Conservation (phyloP, 2,888 invertebrate species). For the Dysmachus trigonus region DNA sequence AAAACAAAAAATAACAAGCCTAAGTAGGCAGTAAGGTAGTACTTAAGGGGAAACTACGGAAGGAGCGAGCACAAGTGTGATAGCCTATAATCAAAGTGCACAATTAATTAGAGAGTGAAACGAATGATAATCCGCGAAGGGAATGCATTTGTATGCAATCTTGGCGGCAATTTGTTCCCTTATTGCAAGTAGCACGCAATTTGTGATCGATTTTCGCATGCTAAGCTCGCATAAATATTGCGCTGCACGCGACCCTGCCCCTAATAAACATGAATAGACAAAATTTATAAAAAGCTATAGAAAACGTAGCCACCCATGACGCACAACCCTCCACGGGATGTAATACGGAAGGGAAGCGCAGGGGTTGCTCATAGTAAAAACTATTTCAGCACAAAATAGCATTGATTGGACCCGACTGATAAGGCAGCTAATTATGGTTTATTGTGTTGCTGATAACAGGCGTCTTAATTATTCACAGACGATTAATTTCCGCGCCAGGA, state of each 20-base stretch:
- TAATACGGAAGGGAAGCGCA: background rate
- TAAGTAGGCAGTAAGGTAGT: background rate
- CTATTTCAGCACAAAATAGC: constrained; percentile 6
- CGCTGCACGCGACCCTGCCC: background rate
- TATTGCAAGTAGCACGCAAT: constrained; percentile 36
- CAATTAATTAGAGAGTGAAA: constrained; percentile 27
- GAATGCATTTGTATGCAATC: constrained; percentile 29
- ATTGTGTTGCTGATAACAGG: constrained; percentile 29
- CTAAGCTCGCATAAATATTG: background rate
- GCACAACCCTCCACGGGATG: background rate
- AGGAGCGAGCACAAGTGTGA: background rate
- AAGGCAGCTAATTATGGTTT: constrained; percentile 36
- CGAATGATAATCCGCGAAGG: constrained; percentile 7
- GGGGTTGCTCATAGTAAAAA: background rate
- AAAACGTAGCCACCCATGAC: background rate
- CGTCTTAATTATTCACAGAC: constrained; percentile 39
- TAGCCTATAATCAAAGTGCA: constrained; percentile 27
- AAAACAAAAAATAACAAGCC: constrained; percentile 23
- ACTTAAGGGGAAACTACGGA: constrained; percentile 14
- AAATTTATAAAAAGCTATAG: background rate
- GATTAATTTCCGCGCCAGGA: constrained; percentile 39
- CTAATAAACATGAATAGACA: background rate
- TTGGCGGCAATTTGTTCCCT: constrained; percentile 26
- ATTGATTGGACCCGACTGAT: constrained; percentile 18
- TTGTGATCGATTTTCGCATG: constrained; percentile 28